A percentile compares a stretch with the other conserved stretches of the same genome.
Evolutionary conservation across 37 sponge, comb jelly and placozoan genomes (phyloP).

Genomic region (Tethya wilhelma): DNA sequence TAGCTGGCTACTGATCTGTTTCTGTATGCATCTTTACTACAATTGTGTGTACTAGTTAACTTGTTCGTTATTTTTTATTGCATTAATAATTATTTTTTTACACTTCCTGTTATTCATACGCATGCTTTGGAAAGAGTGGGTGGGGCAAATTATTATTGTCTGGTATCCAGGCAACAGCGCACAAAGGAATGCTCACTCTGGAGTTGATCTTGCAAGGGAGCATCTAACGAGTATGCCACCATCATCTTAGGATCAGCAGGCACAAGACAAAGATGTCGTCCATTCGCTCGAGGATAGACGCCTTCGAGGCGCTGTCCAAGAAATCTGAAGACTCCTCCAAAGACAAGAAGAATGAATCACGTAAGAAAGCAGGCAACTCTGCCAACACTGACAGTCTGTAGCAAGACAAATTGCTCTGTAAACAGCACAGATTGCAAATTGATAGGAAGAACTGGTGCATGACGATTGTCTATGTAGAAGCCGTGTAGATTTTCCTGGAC

Average conservation of each 20-base stretch:
- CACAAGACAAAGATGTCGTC: neutral
- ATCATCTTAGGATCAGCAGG: too few species aligned
- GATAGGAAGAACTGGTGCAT: too few species aligned
- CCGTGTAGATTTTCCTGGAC: too few species aligned
- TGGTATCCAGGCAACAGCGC: slow-evolving; percentile 3
- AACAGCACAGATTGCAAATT: too few species aligned
- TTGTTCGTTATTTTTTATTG: neutral
- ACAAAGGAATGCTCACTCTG: too few species aligned
- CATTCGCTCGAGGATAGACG: slow-evolving; percentile 16
- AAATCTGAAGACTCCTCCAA: neutral
- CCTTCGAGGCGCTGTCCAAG: slow-evolving; percentile 2
- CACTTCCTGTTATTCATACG: too few species aligned
- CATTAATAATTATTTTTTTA: neutral
- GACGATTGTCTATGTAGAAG: neutral
- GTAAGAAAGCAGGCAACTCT: neutral
- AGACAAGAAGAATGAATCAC: neutral
- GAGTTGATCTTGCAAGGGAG: too few species aligned
- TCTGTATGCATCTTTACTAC: neutral
- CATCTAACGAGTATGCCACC: too few species aligned
- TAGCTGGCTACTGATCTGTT: slow-evolving; percentile 11
- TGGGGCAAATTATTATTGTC: neutral
- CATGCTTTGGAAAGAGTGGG: too few species aligned
- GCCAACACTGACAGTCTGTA: too few species aligned
- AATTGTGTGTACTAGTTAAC: too few species aligned
- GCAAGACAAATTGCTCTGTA: too few species aligned